Base-by-base conservation (phyloP, 2,113 vertebrate genomes). In the Amazona guildingii region DNA sequence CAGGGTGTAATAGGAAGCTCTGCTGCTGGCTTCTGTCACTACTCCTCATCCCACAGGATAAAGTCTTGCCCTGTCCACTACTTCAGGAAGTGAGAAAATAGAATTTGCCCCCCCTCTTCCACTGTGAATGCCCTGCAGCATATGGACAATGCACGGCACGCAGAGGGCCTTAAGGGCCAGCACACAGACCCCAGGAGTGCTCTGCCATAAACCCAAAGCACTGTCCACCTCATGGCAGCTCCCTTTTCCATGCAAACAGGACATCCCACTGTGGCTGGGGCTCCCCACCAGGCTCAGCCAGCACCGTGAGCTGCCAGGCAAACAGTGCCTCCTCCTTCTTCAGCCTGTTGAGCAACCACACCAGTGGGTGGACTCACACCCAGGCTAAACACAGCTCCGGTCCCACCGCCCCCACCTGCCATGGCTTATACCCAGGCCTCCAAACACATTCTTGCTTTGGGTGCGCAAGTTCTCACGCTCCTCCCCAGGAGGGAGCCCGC, bases 361-460 rank as follows among this genome's bases (percentile, higher is more conserved):
- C 2, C 86, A 76, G 96, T 96, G 94, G 96, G 96, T 94, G 95
- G 96, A 92, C 94, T 94, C 96, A 97, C 96, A 84, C 96, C 96
- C 95, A 92, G 73, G 69, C 92, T 96, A 92, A 96, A 86, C 93
- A 92, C 95, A 95, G 64, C 77, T 31, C 94, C 84, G 46, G 88
- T 35, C 77, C 25, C 9, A 68, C 88, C 57, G 0, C 83, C 88
- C 86, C 91, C 94, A 62, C 83, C 61, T 0, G 31, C 88, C 8
- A 0, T 61, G 73, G 88, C 88, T 92, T 13, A 23, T 70, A 7
- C 68, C 67, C 77, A 84, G 82, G 44, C 81, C 90, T 12, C 95
- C 90, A 96, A 96, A 92, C 90, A 96, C 92, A 96, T 95, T 94
- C 94, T 91, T 96, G 70, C 92, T 85, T 33, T 79, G 81, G 77